Conservation (phyloP, 1,140 invertebrate genomes). For the Anastrepha obliqua region DNA sequence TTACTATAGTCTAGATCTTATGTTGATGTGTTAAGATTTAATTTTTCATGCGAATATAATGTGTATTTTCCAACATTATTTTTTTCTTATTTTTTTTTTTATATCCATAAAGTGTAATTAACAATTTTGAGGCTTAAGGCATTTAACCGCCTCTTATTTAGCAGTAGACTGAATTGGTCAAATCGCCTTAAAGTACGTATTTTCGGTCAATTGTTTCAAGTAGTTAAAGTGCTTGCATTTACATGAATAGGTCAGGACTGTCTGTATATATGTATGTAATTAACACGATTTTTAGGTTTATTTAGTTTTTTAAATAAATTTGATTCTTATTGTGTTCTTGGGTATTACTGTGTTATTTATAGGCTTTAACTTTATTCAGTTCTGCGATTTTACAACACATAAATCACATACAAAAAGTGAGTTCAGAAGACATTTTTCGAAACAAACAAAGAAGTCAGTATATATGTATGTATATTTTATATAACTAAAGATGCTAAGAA, state of each 20-base stretch:
- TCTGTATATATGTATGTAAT: neutral
- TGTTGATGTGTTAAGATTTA: conserved; percentile 34
- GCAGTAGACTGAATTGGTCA: conserved; percentile 27
- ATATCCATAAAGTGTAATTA: conserved; percentile 28
- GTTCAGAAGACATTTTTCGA: neutral
- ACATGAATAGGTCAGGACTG: neutral
- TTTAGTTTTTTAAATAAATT: neutral
- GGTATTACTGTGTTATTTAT: neutral
- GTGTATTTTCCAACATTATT: conserved; percentile 28
- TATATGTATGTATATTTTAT: neutral
- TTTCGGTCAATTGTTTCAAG: conserved; percentile 31
- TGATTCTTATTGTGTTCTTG: neutral
- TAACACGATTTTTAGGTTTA: neutral
- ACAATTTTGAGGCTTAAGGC: conserved; percentile 52
- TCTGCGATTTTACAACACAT: conserved; percentile 18
- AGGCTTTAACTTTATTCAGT: conserved; percentile 24
- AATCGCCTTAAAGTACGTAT: conserved; percentile 53
- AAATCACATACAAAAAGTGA: conserved; percentile 21
- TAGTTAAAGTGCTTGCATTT: neutral
- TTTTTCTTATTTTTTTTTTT: neutral
- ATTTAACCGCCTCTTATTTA: conserved; percentile 41
- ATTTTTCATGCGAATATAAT: neutral
- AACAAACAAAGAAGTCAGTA: neutral
- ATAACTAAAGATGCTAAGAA: no score
- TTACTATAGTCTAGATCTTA: neutral